phyloP scores from a whole-genome alignment of 2,113 vertebrate species.

The Lepus europaeus region DNA sequence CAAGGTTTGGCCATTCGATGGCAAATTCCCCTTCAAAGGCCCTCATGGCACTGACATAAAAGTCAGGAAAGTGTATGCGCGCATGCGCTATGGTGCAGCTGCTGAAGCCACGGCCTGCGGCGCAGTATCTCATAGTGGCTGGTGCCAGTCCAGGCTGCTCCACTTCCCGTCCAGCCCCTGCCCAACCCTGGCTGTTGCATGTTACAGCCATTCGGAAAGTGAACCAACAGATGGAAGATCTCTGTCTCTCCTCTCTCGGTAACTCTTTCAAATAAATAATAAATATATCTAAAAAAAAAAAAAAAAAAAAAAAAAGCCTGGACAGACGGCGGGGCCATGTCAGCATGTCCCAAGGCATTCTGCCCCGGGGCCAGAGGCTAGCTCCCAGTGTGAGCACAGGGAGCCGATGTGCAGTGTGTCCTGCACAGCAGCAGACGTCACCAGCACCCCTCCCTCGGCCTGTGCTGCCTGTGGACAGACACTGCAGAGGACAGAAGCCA shows the following conservation, averaged over 20 bases:
- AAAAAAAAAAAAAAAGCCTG: too few relatives aligned
- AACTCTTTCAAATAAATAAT: too few relatives aligned
- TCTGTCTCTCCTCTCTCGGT: too few relatives aligned
- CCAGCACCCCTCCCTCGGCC: background rate
- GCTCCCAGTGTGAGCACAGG: background rate
- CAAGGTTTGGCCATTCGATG: background rate
- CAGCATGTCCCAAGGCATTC: background rate
- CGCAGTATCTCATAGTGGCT: too few relatives aligned
- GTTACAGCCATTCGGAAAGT: too few relatives aligned
- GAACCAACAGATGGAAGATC: too few relatives aligned
- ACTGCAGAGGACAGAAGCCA: background rate
- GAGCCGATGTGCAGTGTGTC: background rate
- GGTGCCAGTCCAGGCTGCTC: too few relatives aligned
- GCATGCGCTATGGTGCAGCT: background rate
- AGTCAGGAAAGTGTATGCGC: background rate
- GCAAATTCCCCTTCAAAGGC: background rate
- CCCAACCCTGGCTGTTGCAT: too few relatives aligned
- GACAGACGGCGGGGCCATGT: too few relatives aligned
- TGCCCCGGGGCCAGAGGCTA: background rate
- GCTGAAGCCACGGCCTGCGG: too few relatives aligned
- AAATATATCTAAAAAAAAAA: too few relatives aligned
- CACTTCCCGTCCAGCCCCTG: too few relatives aligned
- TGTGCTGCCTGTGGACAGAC: background rate
- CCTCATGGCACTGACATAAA: background rate
- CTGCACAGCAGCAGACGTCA: background rate